Percentiles rank a stretch among this genome's conserved stretches.
These are phyloP conservation scores for Percopsis omiscomaycus DNA, from an alignment of 2,797 vertebrate species.

Conservation along the genomic window DNA sequence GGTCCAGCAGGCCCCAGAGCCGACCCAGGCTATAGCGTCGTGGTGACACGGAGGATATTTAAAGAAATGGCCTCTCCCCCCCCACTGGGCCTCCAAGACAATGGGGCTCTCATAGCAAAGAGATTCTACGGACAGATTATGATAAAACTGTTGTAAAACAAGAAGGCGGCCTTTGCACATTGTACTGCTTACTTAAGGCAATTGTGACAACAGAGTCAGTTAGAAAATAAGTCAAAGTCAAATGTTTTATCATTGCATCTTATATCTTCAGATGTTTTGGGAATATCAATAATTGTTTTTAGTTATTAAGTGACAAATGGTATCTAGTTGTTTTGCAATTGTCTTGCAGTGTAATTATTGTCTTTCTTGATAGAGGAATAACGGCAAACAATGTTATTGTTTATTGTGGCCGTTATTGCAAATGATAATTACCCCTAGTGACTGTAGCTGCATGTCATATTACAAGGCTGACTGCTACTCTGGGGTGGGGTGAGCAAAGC, in stretches of 20 bases:
- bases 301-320: too few relatives aligned
- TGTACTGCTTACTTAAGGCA: background rate
- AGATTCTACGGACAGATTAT: conserved; percentile 39
- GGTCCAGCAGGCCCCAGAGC: conserved; percentile 66
- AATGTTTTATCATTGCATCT: background rate
- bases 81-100: conserved; percentile 56
- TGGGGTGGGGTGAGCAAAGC: conserved; percentile 53
- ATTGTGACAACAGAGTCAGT: background rate
- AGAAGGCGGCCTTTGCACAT: conserved; percentile 12
- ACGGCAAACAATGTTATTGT: too few relatives aligned
- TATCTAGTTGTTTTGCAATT: too few relatives aligned
- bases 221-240: conserved; percentile 1
- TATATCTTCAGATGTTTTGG: too few relatives aligned
- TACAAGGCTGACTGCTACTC: conserved; percentile 62
- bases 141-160: conserved; percentile 42
- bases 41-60: conserved; percentile 71
- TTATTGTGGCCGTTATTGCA: too few relatives aligned
- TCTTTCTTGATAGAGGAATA: too few relatives aligned
- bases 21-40: conserved; percentile 46
- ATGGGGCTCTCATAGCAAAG: conserved; percentile 35
- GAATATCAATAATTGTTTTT: too few relatives aligned
- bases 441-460: conserved; percentile 31
- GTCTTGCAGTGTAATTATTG: too few relatives aligned
- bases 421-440: too few relatives aligned
- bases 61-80: conserved; percentile 62